Conservation (phyloP, 2,888 invertebrate genomes). For the Eurois occulta region DNA sequence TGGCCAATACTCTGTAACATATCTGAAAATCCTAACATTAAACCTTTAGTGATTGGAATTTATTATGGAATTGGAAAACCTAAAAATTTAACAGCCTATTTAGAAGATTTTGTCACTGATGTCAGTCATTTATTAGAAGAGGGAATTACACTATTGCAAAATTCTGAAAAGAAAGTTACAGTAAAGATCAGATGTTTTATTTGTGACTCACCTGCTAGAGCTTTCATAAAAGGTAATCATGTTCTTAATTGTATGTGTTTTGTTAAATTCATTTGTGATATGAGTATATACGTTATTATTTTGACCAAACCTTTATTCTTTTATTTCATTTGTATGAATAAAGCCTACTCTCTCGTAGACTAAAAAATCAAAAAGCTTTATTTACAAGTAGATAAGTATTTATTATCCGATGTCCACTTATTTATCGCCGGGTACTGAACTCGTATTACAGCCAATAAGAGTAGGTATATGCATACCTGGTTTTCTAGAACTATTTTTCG, state of each 20-base stretch:
- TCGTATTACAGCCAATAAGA: no score
- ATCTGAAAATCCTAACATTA: slow-evolving; percentile 3
- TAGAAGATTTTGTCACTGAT: slow-evolving; percentile 6
- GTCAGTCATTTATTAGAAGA: slow-evolving; percentile 1
- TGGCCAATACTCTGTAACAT: slow-evolving; percentile 9
- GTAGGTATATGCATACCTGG: no score
- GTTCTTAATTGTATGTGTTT: not conserved
- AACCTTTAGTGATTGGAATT: slow-evolving; percentile 8
- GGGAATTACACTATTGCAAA: not conserved
- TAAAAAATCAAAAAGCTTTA: no score
- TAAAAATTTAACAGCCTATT: slow-evolving; percentile 1
- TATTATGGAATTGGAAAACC: slow-evolving; percentile 3
- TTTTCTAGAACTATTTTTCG: no score
- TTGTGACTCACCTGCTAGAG: not conserved
- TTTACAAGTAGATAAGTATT: no score
- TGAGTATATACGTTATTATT: no score
- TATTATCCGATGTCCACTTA: no score
- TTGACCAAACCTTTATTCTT: no score
- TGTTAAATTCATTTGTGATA: no score
- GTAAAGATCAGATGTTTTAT: not conserved
- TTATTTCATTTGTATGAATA: no score
- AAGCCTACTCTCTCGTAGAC: no score
- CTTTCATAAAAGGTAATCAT: not conserved
- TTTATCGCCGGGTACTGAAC: no score
- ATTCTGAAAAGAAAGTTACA: not conserved